Evolutionary conservation across 2,888 invertebrate genomes (phyloP).

Genomic region (Prosapia bicincta): DNA sequence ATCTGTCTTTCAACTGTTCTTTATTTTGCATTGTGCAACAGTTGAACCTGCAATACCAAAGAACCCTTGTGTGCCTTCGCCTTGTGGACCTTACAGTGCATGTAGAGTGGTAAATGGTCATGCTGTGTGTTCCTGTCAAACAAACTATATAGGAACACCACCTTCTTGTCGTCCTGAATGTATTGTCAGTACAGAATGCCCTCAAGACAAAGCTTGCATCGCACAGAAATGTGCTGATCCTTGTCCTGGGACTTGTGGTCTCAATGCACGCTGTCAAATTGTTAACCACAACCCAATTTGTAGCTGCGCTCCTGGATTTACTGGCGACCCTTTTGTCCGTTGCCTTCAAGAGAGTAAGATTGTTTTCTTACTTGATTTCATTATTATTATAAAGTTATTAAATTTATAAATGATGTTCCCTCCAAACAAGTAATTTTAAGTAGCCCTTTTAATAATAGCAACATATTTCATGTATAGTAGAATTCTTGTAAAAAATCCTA

Average conservation of each 20-base stretch:
- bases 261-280: slow-evolving; percentile 75
- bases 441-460: background rate
- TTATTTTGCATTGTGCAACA: slow-evolving; percentile 29
- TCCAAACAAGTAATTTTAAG: too few species aligned
- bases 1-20: background rate
- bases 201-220: slow-evolving; percentile 74
- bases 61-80: slow-evolving; percentile 69
- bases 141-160: slow-evolving; percentile 74
- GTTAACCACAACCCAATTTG: slow-evolving; percentile 85
- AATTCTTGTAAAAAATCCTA: background rate
- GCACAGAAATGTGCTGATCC: slow-evolving; percentile 78
- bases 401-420: too few species aligned
- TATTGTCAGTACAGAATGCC: slow-evolving; percentile 77
- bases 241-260: slow-evolving; percentile 78
- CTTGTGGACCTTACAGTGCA: slow-evolving; percentile 73
- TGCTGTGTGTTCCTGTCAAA: slow-evolving; percentile 76
- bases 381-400: background rate
- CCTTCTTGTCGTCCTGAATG: slow-evolving; percentile 78
- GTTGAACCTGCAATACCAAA: slow-evolving; percentile 48
- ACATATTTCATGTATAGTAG: too few species aligned
- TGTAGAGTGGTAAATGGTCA: slow-evolving; percentile 69
- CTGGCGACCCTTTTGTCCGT: slow-evolving; percentile 77
- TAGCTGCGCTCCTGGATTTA: slow-evolving; percentile 69
- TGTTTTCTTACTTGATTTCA: background rate
- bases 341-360: slow-evolving; percentile 68